Evolutionary conservation across 2,797 vertebrate genomes (phyloP), one percentile per base, ranked within the genome.

Genomic region (Mionectes olivaceus): DNA sequence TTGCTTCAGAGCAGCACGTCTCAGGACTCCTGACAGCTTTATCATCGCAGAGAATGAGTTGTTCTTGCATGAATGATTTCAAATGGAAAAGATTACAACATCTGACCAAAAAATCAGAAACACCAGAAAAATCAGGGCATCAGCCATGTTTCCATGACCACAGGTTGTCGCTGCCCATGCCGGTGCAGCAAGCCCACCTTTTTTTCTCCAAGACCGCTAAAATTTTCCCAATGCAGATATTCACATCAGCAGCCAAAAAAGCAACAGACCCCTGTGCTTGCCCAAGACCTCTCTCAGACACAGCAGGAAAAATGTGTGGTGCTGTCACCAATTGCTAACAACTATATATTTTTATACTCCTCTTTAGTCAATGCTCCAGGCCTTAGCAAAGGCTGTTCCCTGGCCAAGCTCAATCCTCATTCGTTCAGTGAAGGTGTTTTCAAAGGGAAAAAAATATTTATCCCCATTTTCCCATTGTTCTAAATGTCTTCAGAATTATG

Each of bases 21-120:
- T 93, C 39, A 17, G 43, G 46, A 53, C 86, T 94, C 60, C 55
- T 81, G 74, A 88, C 75, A 78, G 87, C 94, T 91, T 96, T 95
- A 79, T 94, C 87, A 67, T 84, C 7, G 0, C 14, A 18, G 77
- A 86, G 64, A 87, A 84, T 53, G 16, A 83, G 64, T 74, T 90
- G 83, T 93, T 94, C 88, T 84, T 82, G 52, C 50, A 13, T 70
- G 28, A 87, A 61, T 82, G 16, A 70, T 94, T 91, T 64, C 83
- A 88, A 92, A 76, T 88, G 87, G 93, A 95, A 96, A 94, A 91
- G 32, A 74, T 93, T 67, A 89, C 55, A 63, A 65, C 63, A 90
- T 84, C 79, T 79, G 80, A 94, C 83, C 0, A 0, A 94, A 94
- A 91, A 79, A 80, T 75, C 44, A 53, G 53, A 76, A 49, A 85